Percentiles rank a stretch among this genome's conserved stretches.
These are phyloP conservation scores for Eulithis testata DNA, from an alignment of 2,888 invertebrate species.

Conservation along the genomic window DNA sequence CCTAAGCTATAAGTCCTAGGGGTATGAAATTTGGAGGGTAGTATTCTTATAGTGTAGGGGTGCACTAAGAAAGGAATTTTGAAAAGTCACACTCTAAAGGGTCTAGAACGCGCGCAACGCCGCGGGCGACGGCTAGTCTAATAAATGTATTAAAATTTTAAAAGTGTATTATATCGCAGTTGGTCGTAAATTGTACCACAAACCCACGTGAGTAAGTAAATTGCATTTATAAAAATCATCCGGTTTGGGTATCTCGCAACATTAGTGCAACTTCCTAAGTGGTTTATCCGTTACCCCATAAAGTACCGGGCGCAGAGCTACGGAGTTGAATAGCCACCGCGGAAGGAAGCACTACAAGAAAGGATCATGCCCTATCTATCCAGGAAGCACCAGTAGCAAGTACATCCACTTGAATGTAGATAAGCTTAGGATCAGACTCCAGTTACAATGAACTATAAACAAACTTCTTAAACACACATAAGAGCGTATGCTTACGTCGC, in stretches of 20 bases:
- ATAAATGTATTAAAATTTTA: slow-evolving; percentile 23
- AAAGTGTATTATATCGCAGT: slow-evolving; percentile 39
- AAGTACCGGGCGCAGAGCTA: slow-evolving; percentile 34
- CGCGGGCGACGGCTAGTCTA: no score
- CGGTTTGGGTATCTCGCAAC: slow-evolving; percentile 43
- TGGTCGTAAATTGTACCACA: slow-evolving; percentile 36
- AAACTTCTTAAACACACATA: slow-evolving; percentile 38
- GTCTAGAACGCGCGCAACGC: no score
- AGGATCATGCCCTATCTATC: slow-evolving; percentile 71
- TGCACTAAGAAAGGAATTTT: no score
- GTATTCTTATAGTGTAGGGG: no score
- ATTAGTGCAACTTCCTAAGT: slow-evolving; percentile 68
- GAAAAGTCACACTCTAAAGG: no score
- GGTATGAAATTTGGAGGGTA: no score
- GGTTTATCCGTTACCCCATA: slow-evolving; percentile 69
- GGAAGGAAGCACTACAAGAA: slow-evolving; percentile 79
- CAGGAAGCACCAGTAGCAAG: slow-evolving; percentile 70
- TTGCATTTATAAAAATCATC: slow-evolving; percentile 37
- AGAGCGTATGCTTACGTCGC: slow-evolving; percentile 22
- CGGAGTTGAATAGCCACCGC: slow-evolving; percentile 55
- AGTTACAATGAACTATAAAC: slow-evolving; percentile 62
- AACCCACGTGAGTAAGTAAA: slow-evolving; percentile 44
- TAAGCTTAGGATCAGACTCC: slow-evolving; percentile 66
- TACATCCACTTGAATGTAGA: slow-evolving; percentile 64
- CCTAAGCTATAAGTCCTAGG: no score